A percentile compares a stretch with the other conserved stretches of the same genome.
Conservation (phyloP, 2,888 invertebrate species). For the Apamea monoglypha region DNA sequence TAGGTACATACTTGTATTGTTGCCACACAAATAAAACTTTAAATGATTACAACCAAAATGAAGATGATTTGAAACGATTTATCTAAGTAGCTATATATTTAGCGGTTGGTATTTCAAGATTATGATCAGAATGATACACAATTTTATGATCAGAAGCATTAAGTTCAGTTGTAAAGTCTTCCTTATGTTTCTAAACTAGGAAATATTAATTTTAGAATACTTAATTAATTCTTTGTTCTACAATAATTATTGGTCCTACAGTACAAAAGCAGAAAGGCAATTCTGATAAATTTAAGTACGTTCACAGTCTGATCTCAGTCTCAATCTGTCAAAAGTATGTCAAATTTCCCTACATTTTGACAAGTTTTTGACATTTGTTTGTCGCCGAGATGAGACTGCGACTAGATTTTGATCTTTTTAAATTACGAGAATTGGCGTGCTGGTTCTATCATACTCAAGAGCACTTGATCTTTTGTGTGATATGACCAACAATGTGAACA, state of each 20-base stretch:
- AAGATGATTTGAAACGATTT: neutral
- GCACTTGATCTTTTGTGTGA: neutral
- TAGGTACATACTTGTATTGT: too few species aligned
- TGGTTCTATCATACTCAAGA: neutral
- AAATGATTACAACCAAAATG: neutral
- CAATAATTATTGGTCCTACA: neutral
- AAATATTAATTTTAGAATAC: neutral
- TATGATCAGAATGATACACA: slow-evolving; percentile 1
- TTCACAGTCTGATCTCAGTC: too few species aligned
- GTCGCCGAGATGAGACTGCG: too few species aligned
- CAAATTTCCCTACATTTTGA: too few species aligned
- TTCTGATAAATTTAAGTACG: too few species aligned
- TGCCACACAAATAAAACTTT: too few species aligned
- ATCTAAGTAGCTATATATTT: neutral
- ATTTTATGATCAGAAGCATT: neutral
- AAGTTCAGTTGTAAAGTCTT: neutral
- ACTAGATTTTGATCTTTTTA: too few species aligned
- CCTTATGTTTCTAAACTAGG: neutral
- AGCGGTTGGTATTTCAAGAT: slow-evolving; percentile 7
- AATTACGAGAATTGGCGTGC: too few species aligned
- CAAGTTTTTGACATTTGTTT: too few species aligned
- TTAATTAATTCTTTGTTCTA: neutral
- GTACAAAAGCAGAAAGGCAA: too few species aligned
- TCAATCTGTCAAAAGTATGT: too few species aligned
- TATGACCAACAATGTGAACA: too few species aligned